Evolutionary conservation across 1,140 invertebrate species (phyloP), one percentile per base, ranked within the genome.

Genomic region (Aphaenogaster ashmeadi): DNA sequence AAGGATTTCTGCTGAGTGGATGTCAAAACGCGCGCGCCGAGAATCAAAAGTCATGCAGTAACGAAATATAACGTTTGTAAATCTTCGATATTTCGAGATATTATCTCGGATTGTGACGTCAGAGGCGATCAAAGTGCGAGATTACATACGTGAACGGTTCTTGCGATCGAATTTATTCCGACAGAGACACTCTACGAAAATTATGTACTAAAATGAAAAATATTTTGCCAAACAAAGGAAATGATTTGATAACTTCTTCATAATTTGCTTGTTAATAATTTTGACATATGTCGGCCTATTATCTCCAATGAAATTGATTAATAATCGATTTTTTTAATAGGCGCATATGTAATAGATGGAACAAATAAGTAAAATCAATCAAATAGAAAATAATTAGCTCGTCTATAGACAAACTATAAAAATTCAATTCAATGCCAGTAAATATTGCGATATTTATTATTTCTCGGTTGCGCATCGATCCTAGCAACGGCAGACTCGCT

Each of bases 381-480:
- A 60, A 33, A 33, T 15, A 33, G 58, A 60, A 60, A 60, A 33
- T 13, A 60, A 33, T 33, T 60, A 56, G 5, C 6, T 56, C 54
- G 4, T 56, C 18, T 56, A 56, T 21, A 54, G 18, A 54, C 18
- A 56, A 56, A 56, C 13, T 18, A 44, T 50, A 69, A 50, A 69
- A 50, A 33, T 69, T 66, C 8, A 41, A 66, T 66, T 50, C 13
- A 47, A 44, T 9, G 18, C n/a, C 18, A 13, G 41, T 50, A 69
- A 50, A 18, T 50, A 66, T n/a, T 66, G 18, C 9, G 64, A n/a
- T 47, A 52, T 15, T 67, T 54, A 27, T 27, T 69, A 54, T 44
- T 41, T 84, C 8, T 47, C 21, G 11, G 47, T 67, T 50, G 44
- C 9, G 9, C 44, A 78, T 41, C 78, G 86, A 71, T 89, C 44